Evolutionary conservation across 2,888 invertebrate species (phyloP).

Genomic region (Byasa hedistus): DNA sequence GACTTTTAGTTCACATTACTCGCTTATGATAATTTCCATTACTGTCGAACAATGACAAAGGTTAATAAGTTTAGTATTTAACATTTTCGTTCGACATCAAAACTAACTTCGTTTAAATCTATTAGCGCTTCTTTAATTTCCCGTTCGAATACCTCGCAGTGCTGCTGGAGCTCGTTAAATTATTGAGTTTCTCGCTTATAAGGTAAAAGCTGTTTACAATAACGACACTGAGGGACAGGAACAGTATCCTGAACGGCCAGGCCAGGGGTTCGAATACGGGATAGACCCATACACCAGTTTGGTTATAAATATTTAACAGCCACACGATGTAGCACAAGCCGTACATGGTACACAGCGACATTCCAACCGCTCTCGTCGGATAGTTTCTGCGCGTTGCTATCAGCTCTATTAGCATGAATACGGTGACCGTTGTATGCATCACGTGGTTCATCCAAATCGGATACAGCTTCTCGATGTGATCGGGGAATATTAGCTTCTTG

Average conservation of each 20-base stretch:
- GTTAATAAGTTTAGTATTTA: no score
- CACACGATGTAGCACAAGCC: conserved; percentile 84
- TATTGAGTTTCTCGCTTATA: conserved; percentile 85
- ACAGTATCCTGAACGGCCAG: conserved; percentile 83
- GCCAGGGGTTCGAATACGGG: conserved; percentile 89
- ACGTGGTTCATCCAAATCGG: conserved; percentile 94
- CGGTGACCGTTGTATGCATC: conserved; percentile 90
- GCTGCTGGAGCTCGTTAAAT: conserved; percentile 67
- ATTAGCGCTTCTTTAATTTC: conserved; percentile 33
- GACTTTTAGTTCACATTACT: no score
- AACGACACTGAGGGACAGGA: conserved; percentile 81
- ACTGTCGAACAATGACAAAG: no score
- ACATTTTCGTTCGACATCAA: no score
- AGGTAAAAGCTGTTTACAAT: conserved; percentile 82
- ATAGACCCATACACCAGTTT: conserved; percentile 92
- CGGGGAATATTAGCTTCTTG: conserved; percentile 92
- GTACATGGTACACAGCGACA: conserved; percentile 78
- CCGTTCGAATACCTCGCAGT: conserved; percentile 33
- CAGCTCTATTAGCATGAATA: conserved; percentile 87
- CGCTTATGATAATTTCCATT: no score
- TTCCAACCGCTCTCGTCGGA: conserved; percentile 83
- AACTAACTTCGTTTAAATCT: neutral
- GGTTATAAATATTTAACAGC: conserved; percentile 84
- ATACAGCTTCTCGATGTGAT: conserved; percentile 86
- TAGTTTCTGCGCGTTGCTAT: conserved; percentile 85